Evolutionary conservation across 2,888 invertebrate species (phyloP), one percentile per base, ranked within the genome.

Genomic region (Rhamphomyia laevipes): DNA sequence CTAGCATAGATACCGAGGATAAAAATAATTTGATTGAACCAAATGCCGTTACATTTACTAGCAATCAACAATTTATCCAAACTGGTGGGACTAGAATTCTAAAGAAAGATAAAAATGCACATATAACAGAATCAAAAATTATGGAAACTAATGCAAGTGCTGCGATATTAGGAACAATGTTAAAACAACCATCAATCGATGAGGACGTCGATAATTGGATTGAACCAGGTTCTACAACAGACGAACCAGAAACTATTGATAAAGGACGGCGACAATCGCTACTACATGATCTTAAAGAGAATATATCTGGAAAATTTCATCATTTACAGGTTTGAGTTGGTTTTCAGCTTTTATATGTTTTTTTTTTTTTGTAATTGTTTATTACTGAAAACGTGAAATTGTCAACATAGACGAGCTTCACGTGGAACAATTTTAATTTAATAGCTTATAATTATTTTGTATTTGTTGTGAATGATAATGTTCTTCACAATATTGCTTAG

Each of bases 221-320:
- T 40, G 62, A 63, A 48, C 69, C 69, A 1, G 68, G 66, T 12
- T 59, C 61, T 4, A 63, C 63, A 48, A 56, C 57, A 9, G 66
- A 65, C 47, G 65, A 66, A n/a, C 58, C 60, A 16, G 63, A 64
- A 42, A 53, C 55, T 4, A 59, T 62, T 4, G 48, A 61, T 47
- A 51, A 53, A 9, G 58, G 56, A 31, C 56, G 60, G 31, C 59
- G 61, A 2, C 59, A 58, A 40, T 33, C 54, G 4, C 35, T 66
- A 23, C 43, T 68, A 30, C 61, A 63, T 18, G 65, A 67, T 44
- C 51, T 69, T 2, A 64, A 60, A 51, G 58, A 59, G 27, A 59
- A 56, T 47, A 55, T 59, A 42, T 51, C 55, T 4, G 58, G 48
- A 40, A 60, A 54, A 48, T 54, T 59, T 48, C 60, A 58, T 43